Evolutionary conservation across 2,888 invertebrate genomes (phyloP), one percentile per base, ranked within the genome.

Genomic region (Autographa gamma): DNA sequence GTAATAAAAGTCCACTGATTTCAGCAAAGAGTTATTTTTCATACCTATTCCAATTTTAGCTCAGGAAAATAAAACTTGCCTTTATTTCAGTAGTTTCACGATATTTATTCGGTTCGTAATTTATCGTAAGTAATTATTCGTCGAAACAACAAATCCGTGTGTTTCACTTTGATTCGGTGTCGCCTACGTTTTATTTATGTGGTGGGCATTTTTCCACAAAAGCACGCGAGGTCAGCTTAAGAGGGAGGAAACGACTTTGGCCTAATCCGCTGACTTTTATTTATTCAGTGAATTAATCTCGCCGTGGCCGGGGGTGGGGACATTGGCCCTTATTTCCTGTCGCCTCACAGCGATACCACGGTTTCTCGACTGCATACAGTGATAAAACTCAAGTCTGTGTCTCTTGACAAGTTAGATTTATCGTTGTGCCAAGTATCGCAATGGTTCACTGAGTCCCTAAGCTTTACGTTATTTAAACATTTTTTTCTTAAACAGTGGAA

Each of bases 181-280:
- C 88, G 90, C 91, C 91, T 88, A 86, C 89, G 75, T 87, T 90
- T 93, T 93, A 94, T 94, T 95, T 94, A 94, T 94, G 91, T 92
- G 90, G 88, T 88, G 90, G 91, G 91, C 91, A 94, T 94, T 94
- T 94, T 93, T 94, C 92, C 91, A 93, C 93, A 93, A 94, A 92
- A 93, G 93, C 94, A 94, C 93, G 93, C 94, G 93, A 94, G 95
- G 94, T 95, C 95, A 94, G 92, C 93, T 92, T 92, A 91, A 93
- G 95, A 93, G 95, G 94, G 94, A 93, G 94, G 94, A 92, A 95
- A 94, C 93, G 94, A 93, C 94, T 93, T 91, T 91, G 93, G 92
- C 93, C 94, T 95, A 95, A 95, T 95, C 95, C 95, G 95, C 95
- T 95, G 95, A 95, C 95, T 95, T 95, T 95, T 95, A 95, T 95